Conservation (phyloP, 1,140 invertebrate genomes). For the Achroia grisella region DNA sequence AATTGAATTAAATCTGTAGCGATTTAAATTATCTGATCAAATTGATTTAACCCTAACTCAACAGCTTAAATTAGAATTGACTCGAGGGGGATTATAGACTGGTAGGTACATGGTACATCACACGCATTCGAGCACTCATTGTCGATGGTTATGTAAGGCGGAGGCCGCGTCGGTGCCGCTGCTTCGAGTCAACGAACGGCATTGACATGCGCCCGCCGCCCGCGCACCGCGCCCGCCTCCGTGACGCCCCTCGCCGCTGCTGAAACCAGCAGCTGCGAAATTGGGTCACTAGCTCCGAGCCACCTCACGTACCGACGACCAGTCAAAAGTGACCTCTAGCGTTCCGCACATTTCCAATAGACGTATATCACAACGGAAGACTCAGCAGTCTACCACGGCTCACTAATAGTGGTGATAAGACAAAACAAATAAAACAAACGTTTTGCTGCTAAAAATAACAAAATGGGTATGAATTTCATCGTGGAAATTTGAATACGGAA, state of each 20-base stretch:
- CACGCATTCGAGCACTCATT: slow-evolving; percentile 61
- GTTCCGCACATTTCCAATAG: slow-evolving; percentile 11
- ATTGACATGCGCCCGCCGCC: slow-evolving; percentile 59
- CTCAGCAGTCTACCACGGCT: slow-evolving; percentile 13
- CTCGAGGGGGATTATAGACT: too few species aligned
- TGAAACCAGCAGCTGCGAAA: slow-evolving; percentile 70
- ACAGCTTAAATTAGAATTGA: too few species aligned
- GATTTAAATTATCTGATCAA: too few species aligned
- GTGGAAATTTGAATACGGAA: slow-evolving; percentile 32
- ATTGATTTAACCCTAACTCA: too few species aligned
- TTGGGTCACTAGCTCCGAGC: slow-evolving; percentile 66
- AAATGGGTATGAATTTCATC: slow-evolving; percentile 19
- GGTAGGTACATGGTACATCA: slow-evolving; percentile 32
- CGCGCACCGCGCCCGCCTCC: slow-evolving; percentile 23
- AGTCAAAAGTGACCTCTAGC: slow-evolving; percentile 37
- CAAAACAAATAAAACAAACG: slow-evolving; percentile 49
- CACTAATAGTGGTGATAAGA: slow-evolving; percentile 36
- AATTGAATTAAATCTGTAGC: too few species aligned
- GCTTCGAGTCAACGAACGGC: slow-evolving; percentile 69
- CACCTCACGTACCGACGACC: slow-evolving; percentile 49
- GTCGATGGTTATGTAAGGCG: slow-evolving; percentile 70
- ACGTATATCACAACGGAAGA: slow-evolving; percentile 12
- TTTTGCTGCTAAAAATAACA: slow-evolving; percentile 41
- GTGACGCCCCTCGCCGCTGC: slow-evolving; percentile 41
- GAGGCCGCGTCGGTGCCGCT: slow-evolving; percentile 63